phyloP scores from a whole-genome alignment of 2,113 vertebrate genomes.

The Carollia perspicillata region DNA sequence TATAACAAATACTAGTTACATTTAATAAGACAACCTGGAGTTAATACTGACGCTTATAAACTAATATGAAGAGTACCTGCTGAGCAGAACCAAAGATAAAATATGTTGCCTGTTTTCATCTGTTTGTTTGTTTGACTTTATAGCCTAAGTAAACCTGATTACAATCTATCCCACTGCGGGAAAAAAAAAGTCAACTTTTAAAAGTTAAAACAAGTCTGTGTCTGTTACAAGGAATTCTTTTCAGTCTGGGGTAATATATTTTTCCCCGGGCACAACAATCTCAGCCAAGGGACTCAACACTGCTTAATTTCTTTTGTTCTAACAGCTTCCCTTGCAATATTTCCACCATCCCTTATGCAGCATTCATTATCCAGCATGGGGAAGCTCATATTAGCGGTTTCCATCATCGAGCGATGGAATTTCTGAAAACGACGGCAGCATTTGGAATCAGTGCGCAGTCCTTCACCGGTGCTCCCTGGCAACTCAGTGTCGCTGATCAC shows the following conservation, averaged over 20 bases:
- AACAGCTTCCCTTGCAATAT: not conserved
- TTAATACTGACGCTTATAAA: not conserved
- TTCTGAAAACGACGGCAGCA: not conserved
- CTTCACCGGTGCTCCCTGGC: not conserved
- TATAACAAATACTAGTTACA: not conserved
- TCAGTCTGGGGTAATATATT: not conserved
- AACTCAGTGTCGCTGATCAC: not conserved
- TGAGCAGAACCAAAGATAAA: not conserved
- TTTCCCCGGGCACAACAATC: not conserved
- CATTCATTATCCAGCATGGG: not conserved
- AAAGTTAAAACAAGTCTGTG: not conserved
- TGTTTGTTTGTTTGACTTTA: not conserved
- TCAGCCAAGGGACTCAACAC: not conserved
- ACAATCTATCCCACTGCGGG: not conserved
- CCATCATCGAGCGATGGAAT: not conserved
- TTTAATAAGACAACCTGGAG: not conserved
- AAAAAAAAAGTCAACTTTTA: not conserved
- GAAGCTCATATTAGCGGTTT: not conserved
- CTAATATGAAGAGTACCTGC: not conserved
- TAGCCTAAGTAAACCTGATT: not conserved
- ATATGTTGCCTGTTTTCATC: not conserved
- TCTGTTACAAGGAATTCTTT: not conserved
- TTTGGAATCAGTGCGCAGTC: not conserved
- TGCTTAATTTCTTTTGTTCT: constrained; percentile 18
- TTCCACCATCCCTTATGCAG: not conserved